Evolutionary conservation across 2,797 vertebrate species (phyloP).

Genomic region (Fringilla coelebs): DNA sequence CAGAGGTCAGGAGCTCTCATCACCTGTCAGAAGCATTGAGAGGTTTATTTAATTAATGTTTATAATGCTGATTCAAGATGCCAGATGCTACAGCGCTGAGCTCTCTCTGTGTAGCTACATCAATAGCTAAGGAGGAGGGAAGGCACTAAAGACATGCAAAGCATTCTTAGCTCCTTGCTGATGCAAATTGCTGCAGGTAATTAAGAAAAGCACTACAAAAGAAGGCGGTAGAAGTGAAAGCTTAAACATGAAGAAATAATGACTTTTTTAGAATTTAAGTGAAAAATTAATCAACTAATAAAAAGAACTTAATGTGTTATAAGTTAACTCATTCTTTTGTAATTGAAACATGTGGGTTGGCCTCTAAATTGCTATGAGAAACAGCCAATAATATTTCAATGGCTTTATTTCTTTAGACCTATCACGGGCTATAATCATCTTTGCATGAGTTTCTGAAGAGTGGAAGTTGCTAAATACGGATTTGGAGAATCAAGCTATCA

Average conservation of each 20-base stretch:
- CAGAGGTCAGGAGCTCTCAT: conserved; percentile 9
- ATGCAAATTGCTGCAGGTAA: conserved; percentile 54
- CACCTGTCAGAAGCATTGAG: conserved; percentile 22
- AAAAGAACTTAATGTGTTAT: conserved; percentile 45
- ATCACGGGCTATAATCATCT: conserved; percentile 31
- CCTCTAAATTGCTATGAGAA: conserved; percentile 51
- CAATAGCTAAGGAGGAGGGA: conserved; percentile 30
- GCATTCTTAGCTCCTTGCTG: conserved; percentile 35
- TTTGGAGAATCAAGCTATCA: neutral
- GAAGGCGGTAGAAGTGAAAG: neutral
- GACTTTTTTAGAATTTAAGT: conserved; percentile 34
- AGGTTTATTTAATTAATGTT: conserved; percentile 52
- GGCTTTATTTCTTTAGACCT: conserved; percentile 37
- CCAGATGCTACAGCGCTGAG: conserved; percentile 15
- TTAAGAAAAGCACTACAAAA: conserved; percentile 58
- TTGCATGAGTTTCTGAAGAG: neutral
- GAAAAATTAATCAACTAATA: conserved; percentile 64
- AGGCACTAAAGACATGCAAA: conserved; percentile 48
- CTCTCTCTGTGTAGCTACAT: neutral
- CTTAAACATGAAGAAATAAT: conserved; percentile 38
- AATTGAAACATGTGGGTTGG: conserved; percentile 26
- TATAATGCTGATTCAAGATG: conserved; percentile 9
- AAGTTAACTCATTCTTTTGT: neutral
- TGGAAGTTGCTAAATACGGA: neutral
- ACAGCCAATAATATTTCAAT: conserved; percentile 36